Evolutionary conservation across 1,140 invertebrate genomes (phyloP).

Genomic region (Macrosteles quadrilineatus): DNA sequence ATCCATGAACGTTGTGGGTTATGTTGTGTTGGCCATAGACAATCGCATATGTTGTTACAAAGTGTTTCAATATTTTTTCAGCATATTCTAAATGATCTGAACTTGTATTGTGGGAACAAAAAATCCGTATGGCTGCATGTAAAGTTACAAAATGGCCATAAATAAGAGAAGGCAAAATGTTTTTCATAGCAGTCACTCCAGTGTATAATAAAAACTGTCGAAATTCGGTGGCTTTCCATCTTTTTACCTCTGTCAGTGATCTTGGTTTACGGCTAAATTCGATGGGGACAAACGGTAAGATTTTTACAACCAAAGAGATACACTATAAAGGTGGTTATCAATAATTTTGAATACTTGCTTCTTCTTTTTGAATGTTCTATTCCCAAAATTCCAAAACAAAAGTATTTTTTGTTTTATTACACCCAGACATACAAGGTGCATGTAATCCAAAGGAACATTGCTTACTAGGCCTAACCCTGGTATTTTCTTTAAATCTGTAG

Average conservation of each 20-base stretch:
- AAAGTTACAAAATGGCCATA: neutral
- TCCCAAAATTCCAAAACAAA: no score
- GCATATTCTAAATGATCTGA: neutral
- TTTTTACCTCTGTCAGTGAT: neutral
- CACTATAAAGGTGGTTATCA: no score
- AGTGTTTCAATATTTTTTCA: neutral
- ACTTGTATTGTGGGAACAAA: neutral
- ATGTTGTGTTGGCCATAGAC: neutral
- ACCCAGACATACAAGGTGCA: no score
- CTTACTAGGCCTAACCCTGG: no score
- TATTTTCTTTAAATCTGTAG: no score
- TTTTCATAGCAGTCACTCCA: neutral
- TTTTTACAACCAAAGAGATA: no score
- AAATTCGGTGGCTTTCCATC: neutral
- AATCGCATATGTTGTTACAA: neutral
- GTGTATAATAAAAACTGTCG: neutral
- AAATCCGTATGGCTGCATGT: neutral
- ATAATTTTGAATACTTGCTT: no score
- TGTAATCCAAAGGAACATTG: no score
- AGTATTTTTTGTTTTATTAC: no score
- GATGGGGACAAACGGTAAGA: neutral
- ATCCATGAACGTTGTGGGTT: neutral
- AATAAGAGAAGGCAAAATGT: neutral
- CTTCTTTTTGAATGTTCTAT: no score
- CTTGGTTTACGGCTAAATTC: neutral